Percentiles rank a stretch among this genome's conserved stretches.
phyloP scores from a whole-genome alignment of 2,888 invertebrate genomes.

The Ophraella communa region DNA sequence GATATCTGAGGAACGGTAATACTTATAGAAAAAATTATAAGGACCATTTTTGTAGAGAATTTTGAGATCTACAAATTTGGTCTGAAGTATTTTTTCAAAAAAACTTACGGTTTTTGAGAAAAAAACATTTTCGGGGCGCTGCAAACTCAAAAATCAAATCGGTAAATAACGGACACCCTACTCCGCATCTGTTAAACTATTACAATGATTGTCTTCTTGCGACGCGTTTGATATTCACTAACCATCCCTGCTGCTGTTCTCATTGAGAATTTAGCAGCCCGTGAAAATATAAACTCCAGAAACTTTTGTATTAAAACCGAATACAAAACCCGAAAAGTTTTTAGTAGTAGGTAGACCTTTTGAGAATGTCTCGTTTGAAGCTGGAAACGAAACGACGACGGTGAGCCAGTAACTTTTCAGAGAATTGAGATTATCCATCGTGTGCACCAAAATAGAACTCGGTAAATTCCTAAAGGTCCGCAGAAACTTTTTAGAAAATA shows the following conservation, averaged over 20 bases:
- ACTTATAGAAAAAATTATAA: too few species aligned
- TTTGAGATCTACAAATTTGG: too few species aligned
- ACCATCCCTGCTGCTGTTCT: neutral
- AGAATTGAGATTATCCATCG: slow-evolving; percentile 4
- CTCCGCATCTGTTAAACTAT: too few species aligned
- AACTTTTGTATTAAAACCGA: neutral
- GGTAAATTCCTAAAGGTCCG: slow-evolving; percentile 1
- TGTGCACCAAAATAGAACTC: slow-evolving; percentile 6
- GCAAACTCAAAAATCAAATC: too few species aligned
- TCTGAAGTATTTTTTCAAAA: too few species aligned
- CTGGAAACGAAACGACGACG: slow-evolving; percentile 2
- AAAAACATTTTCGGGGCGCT: too few species aligned
- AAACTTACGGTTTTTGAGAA: too few species aligned
- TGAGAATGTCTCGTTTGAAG: slow-evolving; percentile 3
- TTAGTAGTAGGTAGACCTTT: neutral
- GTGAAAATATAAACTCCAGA: neutral
- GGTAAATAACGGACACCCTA: too few species aligned
- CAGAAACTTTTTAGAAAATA: slow-evolving; percentile 4
- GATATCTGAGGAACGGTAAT: too few species aligned
- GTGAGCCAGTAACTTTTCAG: slow-evolving; percentile 11
- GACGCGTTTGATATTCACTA: neutral
- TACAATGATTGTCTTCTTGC: too few species aligned
- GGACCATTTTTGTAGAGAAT: too few species aligned
- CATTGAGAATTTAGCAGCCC: neutral
- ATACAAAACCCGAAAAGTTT: slow-evolving; percentile 7